These are phyloP conservation scores for Pantelozetes paolii DNA, from an alignment of 2,888 invertebrate genomes.

Conservation along the genomic window DNA sequence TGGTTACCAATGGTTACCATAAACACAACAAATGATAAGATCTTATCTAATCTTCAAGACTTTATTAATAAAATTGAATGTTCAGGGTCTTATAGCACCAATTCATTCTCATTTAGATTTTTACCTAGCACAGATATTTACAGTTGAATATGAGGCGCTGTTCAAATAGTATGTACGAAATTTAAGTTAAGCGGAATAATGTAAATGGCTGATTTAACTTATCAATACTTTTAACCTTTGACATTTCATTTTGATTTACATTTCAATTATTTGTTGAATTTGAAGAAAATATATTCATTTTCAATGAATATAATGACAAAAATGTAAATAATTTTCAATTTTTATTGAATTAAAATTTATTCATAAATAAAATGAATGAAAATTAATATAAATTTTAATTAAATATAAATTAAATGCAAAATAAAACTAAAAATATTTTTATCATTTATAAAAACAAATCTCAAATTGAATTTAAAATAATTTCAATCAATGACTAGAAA, in stretches of 20 bases:
- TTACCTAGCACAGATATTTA: no score
- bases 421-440: background rate
- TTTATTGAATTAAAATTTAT: background rate
- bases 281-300: background rate
- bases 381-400: background rate
- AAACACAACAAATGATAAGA: background rate
- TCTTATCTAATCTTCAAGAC: no score
- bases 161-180: no score
- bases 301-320: background rate
- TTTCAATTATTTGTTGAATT: background rate
- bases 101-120: no score
- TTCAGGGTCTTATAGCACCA: no score
- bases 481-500: background rate
- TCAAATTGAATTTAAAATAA: background rate
- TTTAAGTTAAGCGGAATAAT: no score
- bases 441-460: background rate
- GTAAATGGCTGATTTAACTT: no score
- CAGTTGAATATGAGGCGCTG: no score
- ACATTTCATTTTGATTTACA: background rate
- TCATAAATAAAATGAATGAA: background rate
- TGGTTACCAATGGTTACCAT: background rate
- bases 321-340: background rate
- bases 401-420: background rate
- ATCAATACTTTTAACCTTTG: no score
- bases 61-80: no score